Percentiles rank a stretch among this genome's conserved stretches.
These are phyloP conservation scores for Ptychoptera contaminata DNA, from an alignment of 2,888 invertebrate species.

Conservation along the genomic window DNA sequence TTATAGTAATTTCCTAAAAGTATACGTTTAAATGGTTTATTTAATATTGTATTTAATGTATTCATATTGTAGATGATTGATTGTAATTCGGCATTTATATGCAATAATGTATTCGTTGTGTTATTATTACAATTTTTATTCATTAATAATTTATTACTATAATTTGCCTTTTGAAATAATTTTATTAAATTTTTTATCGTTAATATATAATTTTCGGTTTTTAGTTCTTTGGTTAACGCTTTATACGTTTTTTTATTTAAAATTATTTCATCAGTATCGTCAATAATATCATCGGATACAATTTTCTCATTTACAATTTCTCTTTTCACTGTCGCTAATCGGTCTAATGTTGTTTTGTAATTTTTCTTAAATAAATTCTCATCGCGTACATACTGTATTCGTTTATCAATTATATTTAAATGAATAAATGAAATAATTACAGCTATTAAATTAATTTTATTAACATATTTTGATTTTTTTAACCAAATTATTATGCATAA, in stretches of 20 bases:
- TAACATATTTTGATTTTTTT: constrained; percentile 20
- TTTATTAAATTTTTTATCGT: constrained; percentile 20
- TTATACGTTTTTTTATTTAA: constrained; percentile 16
- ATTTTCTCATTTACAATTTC: not conserved
- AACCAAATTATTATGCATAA: constrained; percentile 26
- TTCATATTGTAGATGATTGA: constrained; percentile 24
- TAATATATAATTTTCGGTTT: constrained; percentile 1
- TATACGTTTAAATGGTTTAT: constrained; percentile 38
- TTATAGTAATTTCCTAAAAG: constrained; percentile 48
- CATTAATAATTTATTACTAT: constrained; percentile 26
- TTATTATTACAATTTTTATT: constrained; percentile 22
- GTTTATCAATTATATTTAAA: constrained; percentile 22
- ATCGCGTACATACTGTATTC: constrained; percentile 24
- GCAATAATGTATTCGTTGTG: constrained; percentile 22
- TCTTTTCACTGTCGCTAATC: not conserved
- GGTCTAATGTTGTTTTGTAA: constrained; percentile 19
- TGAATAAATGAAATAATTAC: constrained; percentile 22
- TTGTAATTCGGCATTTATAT: constrained; percentile 28
- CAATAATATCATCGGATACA: not conserved
- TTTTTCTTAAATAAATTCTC: constrained; percentile 20
- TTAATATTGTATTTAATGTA: constrained; percentile 45
- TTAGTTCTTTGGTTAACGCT: constrained; percentile 14
- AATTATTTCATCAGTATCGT: not conserved
- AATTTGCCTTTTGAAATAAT: constrained; percentile 22
- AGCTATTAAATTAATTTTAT: constrained; percentile 21